These are phyloP conservation scores for Scaptomyza montana DNA, from an alignment of 1,140 invertebrate genomes.

Conservation along the genomic window DNA sequence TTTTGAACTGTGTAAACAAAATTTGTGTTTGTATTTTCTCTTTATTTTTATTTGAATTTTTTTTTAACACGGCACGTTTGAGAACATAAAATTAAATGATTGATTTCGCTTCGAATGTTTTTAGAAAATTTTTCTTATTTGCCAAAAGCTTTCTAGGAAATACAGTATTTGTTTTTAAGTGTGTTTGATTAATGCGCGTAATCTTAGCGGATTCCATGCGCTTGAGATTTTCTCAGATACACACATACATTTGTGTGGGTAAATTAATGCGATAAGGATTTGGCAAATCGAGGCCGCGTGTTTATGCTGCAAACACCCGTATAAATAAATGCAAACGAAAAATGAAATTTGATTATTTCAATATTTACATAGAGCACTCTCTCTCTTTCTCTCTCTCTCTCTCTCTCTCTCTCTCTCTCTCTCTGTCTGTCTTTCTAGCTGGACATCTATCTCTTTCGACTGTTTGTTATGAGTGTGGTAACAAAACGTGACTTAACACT, in stretches of 20 bases:
- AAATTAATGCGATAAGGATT: constrained; percentile 6
- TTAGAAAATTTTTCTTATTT: no score
- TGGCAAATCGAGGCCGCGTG: constrained; percentile 36
- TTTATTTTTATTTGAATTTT: no score
- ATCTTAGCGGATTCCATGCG: background rate
- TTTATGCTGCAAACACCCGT: constrained; percentile 47
- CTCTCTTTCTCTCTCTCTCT: constrained; percentile 11
- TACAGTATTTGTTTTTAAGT: no score
- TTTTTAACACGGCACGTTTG: no score
- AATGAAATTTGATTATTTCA: constrained; percentile 78
- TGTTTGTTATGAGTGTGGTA: background rate
- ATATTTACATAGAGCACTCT: constrained; percentile 52
- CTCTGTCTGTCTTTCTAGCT: background rate
- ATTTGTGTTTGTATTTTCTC: no score
- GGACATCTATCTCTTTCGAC: constrained; percentile 1
- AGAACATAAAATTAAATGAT: no score
- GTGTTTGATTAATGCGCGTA: no score
- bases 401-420: constrained; percentile 3
- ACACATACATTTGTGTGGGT: background rate
- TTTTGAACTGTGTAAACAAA: no score
- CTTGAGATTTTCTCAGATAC: no score
- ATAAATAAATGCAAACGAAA: constrained; percentile 65
- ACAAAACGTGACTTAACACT: constrained; percentile 37
- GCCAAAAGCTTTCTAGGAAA: no score
- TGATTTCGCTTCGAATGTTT: no score